These are phyloP conservation scores for Upupa epops DNA, from an alignment of 2,113 vertebrate species.

Conservation along the genomic window DNA sequence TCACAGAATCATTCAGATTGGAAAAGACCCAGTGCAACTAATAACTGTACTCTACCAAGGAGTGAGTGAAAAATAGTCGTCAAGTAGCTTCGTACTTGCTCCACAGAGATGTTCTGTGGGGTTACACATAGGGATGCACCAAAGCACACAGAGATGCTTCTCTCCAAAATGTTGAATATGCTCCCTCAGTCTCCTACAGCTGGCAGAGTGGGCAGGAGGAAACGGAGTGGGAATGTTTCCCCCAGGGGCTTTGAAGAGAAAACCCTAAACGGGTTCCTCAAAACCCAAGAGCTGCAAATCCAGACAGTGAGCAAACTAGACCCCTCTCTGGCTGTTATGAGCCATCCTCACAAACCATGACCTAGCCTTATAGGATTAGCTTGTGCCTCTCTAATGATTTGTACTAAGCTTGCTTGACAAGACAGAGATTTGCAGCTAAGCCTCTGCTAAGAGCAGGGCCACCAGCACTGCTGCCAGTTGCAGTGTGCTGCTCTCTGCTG, in stretches of 20 bases:
- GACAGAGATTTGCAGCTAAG: conserved; percentile 25
- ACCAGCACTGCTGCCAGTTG: background rate
- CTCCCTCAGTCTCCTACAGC: background rate
- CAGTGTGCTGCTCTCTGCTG: background rate
- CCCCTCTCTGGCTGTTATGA: background rate
- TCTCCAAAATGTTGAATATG: background rate
- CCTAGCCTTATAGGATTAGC: background rate
- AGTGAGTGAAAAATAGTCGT: background rate
- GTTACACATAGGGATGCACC: no score
- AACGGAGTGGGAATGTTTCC: background rate
- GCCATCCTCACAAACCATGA: no score
- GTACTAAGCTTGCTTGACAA: background rate
- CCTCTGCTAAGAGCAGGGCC: background rate
- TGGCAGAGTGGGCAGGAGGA: background rate
- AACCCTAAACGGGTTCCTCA: background rate
- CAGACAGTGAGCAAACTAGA: background rate
- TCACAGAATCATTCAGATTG: background rate
- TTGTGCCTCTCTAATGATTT: background rate
- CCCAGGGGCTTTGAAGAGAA: background rate
- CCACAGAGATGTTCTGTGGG: background rate
- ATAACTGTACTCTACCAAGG: background rate
- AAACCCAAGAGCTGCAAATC: background rate
- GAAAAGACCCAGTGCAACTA: no score
- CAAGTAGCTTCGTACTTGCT: background rate
- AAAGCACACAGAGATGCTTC: background rate